Conservation (phyloP, 2,797 vertebrate genomes). For the Esox lucius region DNA sequence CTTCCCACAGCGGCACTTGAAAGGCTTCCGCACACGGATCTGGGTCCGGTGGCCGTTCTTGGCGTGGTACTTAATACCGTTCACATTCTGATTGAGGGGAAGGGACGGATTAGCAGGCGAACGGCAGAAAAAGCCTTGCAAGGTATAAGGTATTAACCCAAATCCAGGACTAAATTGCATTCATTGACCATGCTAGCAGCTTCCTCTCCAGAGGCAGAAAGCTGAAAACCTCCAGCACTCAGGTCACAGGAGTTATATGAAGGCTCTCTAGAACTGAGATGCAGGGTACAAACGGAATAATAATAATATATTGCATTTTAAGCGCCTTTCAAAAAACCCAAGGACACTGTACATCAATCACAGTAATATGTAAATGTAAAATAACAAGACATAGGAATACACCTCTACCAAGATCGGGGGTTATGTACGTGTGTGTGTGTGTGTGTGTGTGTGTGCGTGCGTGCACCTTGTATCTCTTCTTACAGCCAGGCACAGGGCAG, state of each 20-base stretch:
- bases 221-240: background rate
- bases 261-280: background rate
- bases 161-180: background rate
- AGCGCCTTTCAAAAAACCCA: no score
- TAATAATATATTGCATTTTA: no score
- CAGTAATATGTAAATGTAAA: no score
- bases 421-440: background rate
- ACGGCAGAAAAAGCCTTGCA: background rate
- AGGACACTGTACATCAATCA: no score
- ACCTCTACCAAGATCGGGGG: background rate
- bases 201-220: background rate
- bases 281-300: background rate
- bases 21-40: conserved; percentile 97
- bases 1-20: conserved; percentile 98
- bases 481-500: conserved; percentile 91
- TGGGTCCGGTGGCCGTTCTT: conserved; percentile 99
- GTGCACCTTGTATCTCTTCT: conserved; percentile 91
- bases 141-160: background rate
- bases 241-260: background rate
- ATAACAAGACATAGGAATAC: no score
- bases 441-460: background rate
- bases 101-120: background rate
- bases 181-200: background rate
- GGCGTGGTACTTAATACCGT: conserved; percentile 98
- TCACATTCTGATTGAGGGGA: conserved; percentile 88